Evolutionary conservation across 2,888 invertebrate species (phyloP).

Genomic region (Andrena haemorrhoa): DNA sequence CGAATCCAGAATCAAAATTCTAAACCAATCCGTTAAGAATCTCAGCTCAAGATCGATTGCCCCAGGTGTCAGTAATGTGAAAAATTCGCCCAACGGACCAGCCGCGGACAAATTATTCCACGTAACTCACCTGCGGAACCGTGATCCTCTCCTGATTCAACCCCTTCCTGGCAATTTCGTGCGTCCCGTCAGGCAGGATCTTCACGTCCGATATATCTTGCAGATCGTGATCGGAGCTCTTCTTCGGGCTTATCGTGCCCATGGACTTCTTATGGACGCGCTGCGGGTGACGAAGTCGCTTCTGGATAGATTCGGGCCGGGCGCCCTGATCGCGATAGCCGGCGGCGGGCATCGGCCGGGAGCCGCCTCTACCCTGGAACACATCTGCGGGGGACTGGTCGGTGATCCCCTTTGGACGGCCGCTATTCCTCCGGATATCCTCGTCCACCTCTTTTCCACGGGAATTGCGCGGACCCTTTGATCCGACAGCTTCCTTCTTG

Average conservation of each 20-base stretch:
- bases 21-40: not conserved
- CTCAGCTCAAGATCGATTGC: not conserved
- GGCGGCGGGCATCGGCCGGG: conserved; percentile 20
- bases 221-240: conserved; percentile 47
- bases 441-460: conserved; percentile 27
- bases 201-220: conserved; percentile 45
- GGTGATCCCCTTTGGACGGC: conserved; percentile 32
- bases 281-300: conserved; percentile 59
- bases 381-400: conserved; percentile 34
- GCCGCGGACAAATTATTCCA: not conserved
- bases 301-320: conserved; percentile 48
- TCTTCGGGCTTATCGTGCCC: conserved; percentile 38
- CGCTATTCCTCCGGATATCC: conserved; percentile 39
- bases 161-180: conserved; percentile 38
- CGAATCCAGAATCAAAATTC: too few relatives aligned
- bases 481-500: conserved; percentile 51
- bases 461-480: conserved; percentile 48
- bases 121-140: conserved; percentile 41
- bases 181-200: conserved; percentile 39
- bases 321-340: conserved; percentile 54
- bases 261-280: conserved; percentile 61
- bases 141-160: conserved; percentile 34
- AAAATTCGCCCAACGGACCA: not conserved
- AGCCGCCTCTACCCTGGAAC: conserved; percentile 26
- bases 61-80: not conserved